Evolutionary conservation across 2,797 vertebrate species (phyloP), one percentile per base, ranked within the genome.

Genomic region (Enteromius thamalakanensis): DNA sequence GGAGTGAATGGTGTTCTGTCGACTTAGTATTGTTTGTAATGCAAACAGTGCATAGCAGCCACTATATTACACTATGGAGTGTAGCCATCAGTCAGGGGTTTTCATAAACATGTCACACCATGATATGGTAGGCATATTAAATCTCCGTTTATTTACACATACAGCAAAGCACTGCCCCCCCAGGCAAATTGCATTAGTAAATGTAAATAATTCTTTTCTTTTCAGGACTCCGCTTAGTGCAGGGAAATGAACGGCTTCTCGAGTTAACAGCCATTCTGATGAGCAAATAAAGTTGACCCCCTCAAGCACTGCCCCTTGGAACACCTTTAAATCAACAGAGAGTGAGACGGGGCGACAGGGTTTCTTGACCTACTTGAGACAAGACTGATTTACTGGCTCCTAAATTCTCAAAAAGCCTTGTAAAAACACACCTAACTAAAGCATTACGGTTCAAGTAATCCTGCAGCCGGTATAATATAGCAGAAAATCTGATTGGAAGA

Each of bases 71-170:
- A 82, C 86, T 86, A 81, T 67, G 64, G 88, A 90, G 83, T 69
- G 80, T 84, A 83, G 88, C 86, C 88, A 90, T 92, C 92, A 92
- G 91, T 94, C 92, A 89, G 86, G 82, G 89, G 87, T 90, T 92
- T 92, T 93, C 88, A 90, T 92, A 93, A 93, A 92, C 91, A 91
- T 91, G 89, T 90, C 89, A 79, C 87, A 87, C 85, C 81, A 79
- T 76, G 85, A 91, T 86, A 68, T 86, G 83, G 77, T 70, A 86
- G 83, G 90, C 91, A 93, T 90, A 92, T 93, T 92, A 92, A 91
- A 93, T 75, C 88, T 86, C 84, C 60, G 21, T 86, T 91, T 94
- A 90, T 93, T 93, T 92, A 92, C 89, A 37, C 42, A 79, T 53
- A 86, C 88, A 89, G 84, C 64, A 60, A 76, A 72, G 74, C 23